Base-by-base conservation (phyloP, 2,113 vertebrate species). In the Gobiocypris rarus region DNA sequence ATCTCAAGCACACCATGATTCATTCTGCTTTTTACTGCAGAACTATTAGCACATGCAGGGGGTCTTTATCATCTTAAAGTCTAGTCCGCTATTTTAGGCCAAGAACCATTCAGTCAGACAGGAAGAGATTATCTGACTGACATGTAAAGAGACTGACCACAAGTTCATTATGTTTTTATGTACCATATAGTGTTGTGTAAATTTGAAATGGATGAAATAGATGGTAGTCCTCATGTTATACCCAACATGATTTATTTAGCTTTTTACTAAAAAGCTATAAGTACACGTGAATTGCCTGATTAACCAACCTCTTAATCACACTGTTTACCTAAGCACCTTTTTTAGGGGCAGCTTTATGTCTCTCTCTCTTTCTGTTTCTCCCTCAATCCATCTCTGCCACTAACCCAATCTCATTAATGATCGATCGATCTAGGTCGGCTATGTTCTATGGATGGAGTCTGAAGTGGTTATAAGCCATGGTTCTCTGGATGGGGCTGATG, bases 381-480 rank as follows among this genome's bases (percentile, higher is more conserved):
- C 17, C 31, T 45, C 10, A 28, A 65, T 83, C 58, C 31, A 83
- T 83, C 73, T 83, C 71, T 76, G 82, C 63, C 73, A 52, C 73
- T 75, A 41, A 84, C 73, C 63, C 71, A 84, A 75, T 84, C 43
- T 65, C 43, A 52, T 52, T 84, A 84, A 84, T 84, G 43, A 77
- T 84, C 28, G 17, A 76, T 76, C 34, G 34, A 78, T 78, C 14
- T 4, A 43, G n/a, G n/a, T 22, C 10, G 17, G 74, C 28, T 76
- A 54, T 54, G 50, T 76, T 56, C 74, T 76, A 54, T 54, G 52
- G 74, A 50, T 61, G 14, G 76, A 61, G 34, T 45, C 56, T 78
- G 38, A n/a, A 78, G 56, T 59, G 76, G 38, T 45, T 63, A 38
- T 61, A 59, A 61, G 38, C 38, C 1, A 0, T 78, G 38, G 38